Evolutionary conservation across 2,113 vertebrate species (phyloP).

Genomic region (Nycticorax nycticorax): DNA sequence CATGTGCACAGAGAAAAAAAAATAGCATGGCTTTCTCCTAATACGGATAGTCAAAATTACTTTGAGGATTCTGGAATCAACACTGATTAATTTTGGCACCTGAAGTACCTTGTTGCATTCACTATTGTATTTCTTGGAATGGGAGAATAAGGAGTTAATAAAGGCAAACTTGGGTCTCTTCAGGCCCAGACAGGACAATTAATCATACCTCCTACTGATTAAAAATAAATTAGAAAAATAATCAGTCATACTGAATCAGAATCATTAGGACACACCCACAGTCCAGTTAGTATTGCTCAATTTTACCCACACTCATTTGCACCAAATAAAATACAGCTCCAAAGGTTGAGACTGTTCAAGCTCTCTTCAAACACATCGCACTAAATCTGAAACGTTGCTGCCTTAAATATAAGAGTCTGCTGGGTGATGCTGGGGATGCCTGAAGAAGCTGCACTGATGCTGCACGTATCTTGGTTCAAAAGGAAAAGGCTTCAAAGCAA

Average conservation of each 20-base stretch:
- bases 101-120: neutral
- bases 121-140: neutral
- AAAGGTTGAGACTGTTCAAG: neutral
- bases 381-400: neutral
- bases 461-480: neutral
- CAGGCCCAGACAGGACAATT: neutral
- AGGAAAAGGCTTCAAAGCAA: constrained; percentile 7
- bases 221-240: constrained; percentile 1
- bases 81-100: neutral
- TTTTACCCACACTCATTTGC: neutral
- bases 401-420: neutral
- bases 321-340: neutral
- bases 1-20: neutral
- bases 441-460: neutral
- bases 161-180: neutral
- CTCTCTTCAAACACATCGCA: neutral
- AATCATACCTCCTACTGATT: neutral
- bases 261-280: constrained; percentile 1
- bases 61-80: neutral
- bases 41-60: neutral
- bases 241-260: neutral
- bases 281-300: neutral
- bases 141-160: constrained; percentile 4
- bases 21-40: neutral
- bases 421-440: neutral